phyloP scores from a whole-genome alignment of 2,888 invertebrate genomes.

The Oscheius onirici region DNA sequence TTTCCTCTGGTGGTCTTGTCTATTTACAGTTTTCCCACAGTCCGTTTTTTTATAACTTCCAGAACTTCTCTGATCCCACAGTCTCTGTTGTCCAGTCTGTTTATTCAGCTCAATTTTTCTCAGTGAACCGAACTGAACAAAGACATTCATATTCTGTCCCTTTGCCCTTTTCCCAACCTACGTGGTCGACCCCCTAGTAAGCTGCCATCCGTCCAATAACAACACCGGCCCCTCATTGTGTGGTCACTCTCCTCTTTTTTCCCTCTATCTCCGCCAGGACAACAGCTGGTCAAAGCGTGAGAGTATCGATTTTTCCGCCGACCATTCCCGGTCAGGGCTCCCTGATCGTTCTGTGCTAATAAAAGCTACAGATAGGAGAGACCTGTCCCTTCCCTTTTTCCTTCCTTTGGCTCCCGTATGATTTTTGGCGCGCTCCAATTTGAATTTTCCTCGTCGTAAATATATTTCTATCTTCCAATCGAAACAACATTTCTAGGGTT shows the following conservation, averaged over 20 bases:
- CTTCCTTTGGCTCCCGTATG: neutral
- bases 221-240: too few relatives aligned
- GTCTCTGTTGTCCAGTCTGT: too few relatives aligned
- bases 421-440: neutral
- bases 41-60: too few relatives aligned
- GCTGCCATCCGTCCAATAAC: too few relatives aligned
- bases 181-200: too few relatives aligned
- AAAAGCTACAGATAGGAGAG: neutral
- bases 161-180: too few relatives aligned
- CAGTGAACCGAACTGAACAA: too few relatives aligned
- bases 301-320: constrained; percentile 9
- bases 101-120: too few relatives aligned
- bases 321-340: neutral
- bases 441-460: neutral
- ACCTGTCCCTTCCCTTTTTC: neutral
- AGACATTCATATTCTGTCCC: too few relatives aligned
- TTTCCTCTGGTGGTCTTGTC: too few relatives aligned
- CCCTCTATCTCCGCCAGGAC: neutral
- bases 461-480: neutral
- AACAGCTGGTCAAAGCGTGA: constrained; percentile 16
- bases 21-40: too few relatives aligned
- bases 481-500: neutral
- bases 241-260: neutral
- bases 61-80: too few relatives aligned
- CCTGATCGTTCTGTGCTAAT: neutral